Evolutionary conservation across 2,113 vertebrate species (phyloP), one percentile per base, ranked within the genome.

Genomic region (Capra hircus): DNA sequence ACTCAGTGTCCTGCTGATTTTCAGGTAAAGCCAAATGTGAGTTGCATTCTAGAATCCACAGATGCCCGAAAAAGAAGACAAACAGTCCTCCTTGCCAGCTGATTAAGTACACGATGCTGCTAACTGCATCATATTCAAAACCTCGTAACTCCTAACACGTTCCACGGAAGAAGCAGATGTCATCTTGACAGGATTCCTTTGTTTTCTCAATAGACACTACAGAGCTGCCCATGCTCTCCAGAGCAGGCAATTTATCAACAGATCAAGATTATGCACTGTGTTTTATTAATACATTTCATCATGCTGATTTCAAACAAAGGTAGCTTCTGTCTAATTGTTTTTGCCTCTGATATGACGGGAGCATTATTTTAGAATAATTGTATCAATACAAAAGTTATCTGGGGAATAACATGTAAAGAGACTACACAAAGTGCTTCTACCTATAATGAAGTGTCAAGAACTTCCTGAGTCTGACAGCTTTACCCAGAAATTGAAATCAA

Each of bases 171-270:
- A 60, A 97, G 95, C 90, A 98, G 96, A 96, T 98, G 97, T 95
- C 98, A 95, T 96, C 97, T 91, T 97, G 97, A 98, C 94, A 97
- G 96, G 92, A 96, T 97, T 97, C 95, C 90, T 96, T 98, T 98
- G 95, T 98, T 98, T 98, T 90, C 98, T 98, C 95, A 96, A 97
- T 97, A 96, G 96, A 97, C 62, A 64, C 90, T 92, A 96, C 80
- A 97, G 88, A 95, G 97, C 84, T 97, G 28, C 97, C 94, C 94
- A 95, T 96, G 95, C 88, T 96, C 64, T 95, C 81, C 40, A 95
- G 55, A 97, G 88, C 28, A 95, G 84, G 59, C 94, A 97, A 95
- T 96, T 98, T 96, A 98, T 97, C 97, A 98, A 94, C 55, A 98
- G 84, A 98, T 98, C 96, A 94, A 97, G 94, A 98, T 97, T 96